Evolutionary conservation across 2,797 vertebrate species (phyloP).

Genomic region (Amniataba percoides): DNA sequence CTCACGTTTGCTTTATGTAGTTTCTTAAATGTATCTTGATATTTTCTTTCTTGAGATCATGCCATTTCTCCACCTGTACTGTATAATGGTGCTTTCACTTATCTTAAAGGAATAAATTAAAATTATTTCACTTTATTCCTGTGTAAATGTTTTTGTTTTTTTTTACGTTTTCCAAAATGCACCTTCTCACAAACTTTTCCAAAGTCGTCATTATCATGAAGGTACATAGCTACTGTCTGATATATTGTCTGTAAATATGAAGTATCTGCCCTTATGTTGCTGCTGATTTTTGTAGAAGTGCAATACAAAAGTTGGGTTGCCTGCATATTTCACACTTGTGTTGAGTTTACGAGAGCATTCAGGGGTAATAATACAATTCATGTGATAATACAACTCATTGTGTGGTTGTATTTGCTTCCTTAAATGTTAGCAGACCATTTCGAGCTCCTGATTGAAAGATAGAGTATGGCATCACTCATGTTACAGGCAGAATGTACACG

Average conservation of each 20-base stretch:
- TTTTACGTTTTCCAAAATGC: not conserved
- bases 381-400: not conserved
- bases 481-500: conserved; percentile 35
- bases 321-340: no score
- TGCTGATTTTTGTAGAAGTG: not conserved
- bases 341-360: no score
- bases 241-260: no score
- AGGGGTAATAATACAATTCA: no score
- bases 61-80: conserved; percentile 48
- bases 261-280: no score
- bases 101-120: conserved; percentile 65
- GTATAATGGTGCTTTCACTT: conserved; percentile 51
- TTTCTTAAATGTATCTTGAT: conserved; percentile 33
- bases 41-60: conserved; percentile 37
- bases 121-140: conserved; percentile 8
- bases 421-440: conserved; percentile 1
- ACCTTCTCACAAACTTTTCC: no score
- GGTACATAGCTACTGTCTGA: no score
- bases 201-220: not conserved
- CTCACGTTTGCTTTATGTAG: conserved; percentile 33
- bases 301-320: no score
- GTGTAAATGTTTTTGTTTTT: not conserved
- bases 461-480: conserved; percentile 32
- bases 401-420: not conserved
- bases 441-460: conserved; percentile 20